phyloP scores from a whole-genome alignment of 2,888 invertebrate species.

The Meteorus cinctellus region DNA sequence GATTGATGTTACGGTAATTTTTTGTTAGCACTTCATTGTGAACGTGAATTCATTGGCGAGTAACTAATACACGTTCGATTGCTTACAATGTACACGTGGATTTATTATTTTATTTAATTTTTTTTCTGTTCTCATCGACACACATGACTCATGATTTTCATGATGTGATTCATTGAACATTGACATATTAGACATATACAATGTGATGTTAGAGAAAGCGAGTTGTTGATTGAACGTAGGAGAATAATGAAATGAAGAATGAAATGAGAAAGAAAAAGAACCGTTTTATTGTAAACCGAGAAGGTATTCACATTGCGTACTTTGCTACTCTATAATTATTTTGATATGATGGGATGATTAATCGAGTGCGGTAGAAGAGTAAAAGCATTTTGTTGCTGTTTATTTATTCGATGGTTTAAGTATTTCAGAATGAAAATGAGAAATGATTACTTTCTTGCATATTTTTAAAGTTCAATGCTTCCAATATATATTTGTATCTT shows the following conservation, averaged over 20 bases:
- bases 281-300: constrained; percentile 1
- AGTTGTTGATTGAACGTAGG: not conserved
- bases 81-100: not conserved
- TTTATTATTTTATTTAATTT: not conserved
- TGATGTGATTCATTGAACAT: constrained; percentile 18
- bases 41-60: not conserved
- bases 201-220: constrained; percentile 1
- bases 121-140: not conserved
- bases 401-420: not conserved
- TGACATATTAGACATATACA: constrained; percentile 1
- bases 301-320: not conserved
- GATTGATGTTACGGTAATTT: constrained; percentile 10
- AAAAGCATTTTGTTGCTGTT: not conserved
- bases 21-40: not conserved
- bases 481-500: not conserved
- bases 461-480: not conserved
- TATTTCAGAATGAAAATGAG: not conserved
- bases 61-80: not conserved
- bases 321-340: constrained; percentile 12
- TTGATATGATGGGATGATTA: not conserved
- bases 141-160: not conserved
- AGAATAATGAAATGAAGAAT: not conserved
- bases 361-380: constrained; percentile 6
- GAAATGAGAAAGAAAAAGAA: not conserved
- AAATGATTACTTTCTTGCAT: not conserved